phyloP scores from a whole-genome alignment of 2,113 vertebrate genomes.

The Sceloporus tristichus region DNA sequence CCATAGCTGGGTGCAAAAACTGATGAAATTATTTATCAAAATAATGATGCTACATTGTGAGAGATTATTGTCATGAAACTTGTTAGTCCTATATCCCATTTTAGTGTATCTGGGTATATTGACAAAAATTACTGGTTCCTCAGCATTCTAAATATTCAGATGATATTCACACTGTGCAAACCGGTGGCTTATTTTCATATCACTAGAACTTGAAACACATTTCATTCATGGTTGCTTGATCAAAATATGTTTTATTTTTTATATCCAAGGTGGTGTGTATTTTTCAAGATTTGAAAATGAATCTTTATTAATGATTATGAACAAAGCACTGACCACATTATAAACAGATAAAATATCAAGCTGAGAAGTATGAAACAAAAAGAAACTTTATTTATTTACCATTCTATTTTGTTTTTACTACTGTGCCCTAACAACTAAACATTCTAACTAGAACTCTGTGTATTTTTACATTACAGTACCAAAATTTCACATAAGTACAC shows the following conservation, averaged over 20 bases:
- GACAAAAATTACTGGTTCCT: neutral
- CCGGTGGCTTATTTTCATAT: neutral
- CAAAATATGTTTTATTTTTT: slow-evolving; percentile 31
- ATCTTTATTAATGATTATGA: too few relatives aligned
- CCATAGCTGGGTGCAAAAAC: neutral
- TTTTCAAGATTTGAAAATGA: slow-evolving; percentile 46
- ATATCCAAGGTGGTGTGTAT: slow-evolving; percentile 43
- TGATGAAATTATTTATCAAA: neutral
- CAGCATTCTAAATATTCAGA: neutral
- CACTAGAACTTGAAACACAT: neutral
- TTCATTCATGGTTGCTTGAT: neutral
- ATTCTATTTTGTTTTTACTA: too few relatives aligned
- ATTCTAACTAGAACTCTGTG: slow-evolving; percentile 59
- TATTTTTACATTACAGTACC: slow-evolving; percentile 5
- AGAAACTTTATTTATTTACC: slow-evolving; percentile 44
- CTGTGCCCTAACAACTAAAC: slow-evolving; percentile 51
- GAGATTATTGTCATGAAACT: neutral
- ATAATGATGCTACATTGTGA: neutral
- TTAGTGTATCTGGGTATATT: neutral
- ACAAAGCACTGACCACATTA: neutral
- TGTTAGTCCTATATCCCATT: neutral
- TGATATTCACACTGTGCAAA: neutral
- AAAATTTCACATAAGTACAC: too few relatives aligned
- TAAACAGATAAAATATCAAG: slow-evolving; percentile 51
- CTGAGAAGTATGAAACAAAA: slow-evolving; percentile 36